Conservation (phyloP, 2,888 invertebrate genomes). For the Pollenia angustigena region DNA sequence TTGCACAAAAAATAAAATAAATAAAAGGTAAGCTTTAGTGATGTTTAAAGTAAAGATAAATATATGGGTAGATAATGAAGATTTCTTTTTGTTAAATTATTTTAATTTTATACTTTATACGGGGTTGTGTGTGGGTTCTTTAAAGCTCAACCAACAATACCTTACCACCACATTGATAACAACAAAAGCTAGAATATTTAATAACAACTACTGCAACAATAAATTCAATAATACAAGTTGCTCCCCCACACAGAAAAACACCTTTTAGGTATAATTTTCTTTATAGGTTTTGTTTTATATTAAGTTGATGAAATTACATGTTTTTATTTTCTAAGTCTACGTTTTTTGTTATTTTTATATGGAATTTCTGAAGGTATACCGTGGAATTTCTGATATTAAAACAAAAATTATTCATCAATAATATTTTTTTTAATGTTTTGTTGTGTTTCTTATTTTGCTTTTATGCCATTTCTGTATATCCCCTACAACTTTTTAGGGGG, state of each 20-base stretch:
- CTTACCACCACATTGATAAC: conserved; percentile 7
- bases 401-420: no score
- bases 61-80: conserved; percentile 38
- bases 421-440: no score
- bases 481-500: no score
- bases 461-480: no score
- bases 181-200: conserved; percentile 19
- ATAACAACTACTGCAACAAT: conserved; percentile 25
- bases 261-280: conserved; percentile 2
- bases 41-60: conserved; percentile 3
- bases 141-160: conserved; percentile 27
- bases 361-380: no score
- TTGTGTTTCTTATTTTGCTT: no score
- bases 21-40: conserved; percentile 47
- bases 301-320: background rate
- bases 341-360: no score
- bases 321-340: background rate
- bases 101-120: background rate
- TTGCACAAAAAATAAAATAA: conserved; percentile 37
- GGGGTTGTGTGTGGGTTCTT: conserved; percentile 49
- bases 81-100: conserved; percentile 36
- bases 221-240: conserved; percentile 34
- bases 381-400: no score
- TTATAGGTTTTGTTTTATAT: background rate
- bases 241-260: conserved; percentile 61